Conservation (phyloP, 2,888 invertebrate species). For the Mellilla xanthometata region DNA sequence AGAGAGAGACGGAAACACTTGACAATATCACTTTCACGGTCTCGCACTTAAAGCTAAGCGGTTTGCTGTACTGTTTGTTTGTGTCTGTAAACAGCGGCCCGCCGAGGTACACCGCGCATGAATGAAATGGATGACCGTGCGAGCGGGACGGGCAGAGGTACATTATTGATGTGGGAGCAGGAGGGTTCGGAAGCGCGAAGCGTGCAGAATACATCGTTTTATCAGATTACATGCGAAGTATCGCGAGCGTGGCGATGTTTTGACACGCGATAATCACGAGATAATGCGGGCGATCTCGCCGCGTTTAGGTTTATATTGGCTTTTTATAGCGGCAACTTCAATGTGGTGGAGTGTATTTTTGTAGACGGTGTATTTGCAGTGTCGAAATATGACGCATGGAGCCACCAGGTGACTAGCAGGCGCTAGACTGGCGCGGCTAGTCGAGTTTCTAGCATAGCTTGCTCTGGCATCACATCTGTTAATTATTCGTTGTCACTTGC, state of each 20-base stretch:
- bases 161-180: slow-evolving; percentile 41
- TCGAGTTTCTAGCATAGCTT: slow-evolving; percentile 6
- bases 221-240: slow-evolving; percentile 84
- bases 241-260: slow-evolving; percentile 83
- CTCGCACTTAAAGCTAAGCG: slow-evolving; percentile 82
- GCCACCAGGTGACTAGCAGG: slow-evolving; percentile 30
- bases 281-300: slow-evolving; percentile 80
- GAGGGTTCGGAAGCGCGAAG: slow-evolving; percentile 65
- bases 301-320: slow-evolving; percentile 81
- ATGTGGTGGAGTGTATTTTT: slow-evolving; percentile 61
- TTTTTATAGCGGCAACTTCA: slow-evolving; percentile 69
- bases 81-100: slow-evolving; percentile 81
- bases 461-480: too few species aligned
- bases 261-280: slow-evolving; percentile 84
- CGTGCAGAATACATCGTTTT: slow-evolving; percentile 83
- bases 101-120: slow-evolving; percentile 80
- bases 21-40: slow-evolving; percentile 82
- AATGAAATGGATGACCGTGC: slow-evolving; percentile 79
- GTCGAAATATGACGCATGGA: slow-evolving; percentile 52
- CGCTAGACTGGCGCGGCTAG: slow-evolving; percentile 24
- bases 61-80: slow-evolving; percentile 83
- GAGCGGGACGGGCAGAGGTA: slow-evolving; percentile 51
- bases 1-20: slow-evolving; percentile 73
- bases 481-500: too few species aligned
- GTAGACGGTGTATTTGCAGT: slow-evolving; percentile 54